phyloP scores from a whole-genome alignment of 2,888 invertebrate genomes.

The Diadromus collaris region DNA sequence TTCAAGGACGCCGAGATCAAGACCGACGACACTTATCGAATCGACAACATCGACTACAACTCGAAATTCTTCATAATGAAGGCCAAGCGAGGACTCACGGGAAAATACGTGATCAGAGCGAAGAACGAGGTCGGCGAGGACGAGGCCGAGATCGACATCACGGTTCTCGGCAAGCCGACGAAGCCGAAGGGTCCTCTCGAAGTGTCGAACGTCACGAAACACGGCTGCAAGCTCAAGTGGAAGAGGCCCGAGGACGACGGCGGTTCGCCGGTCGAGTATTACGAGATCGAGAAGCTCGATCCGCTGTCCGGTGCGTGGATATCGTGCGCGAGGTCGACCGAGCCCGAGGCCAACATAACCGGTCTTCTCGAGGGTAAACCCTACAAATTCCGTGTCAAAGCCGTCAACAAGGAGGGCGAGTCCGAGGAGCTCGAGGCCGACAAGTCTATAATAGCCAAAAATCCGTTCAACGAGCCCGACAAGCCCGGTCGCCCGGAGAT shows the following conservation, averaged over 20 bases:
- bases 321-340: constrained; percentile 92
- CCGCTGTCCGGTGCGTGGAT: constrained; percentile 96
- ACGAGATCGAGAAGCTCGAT: constrained; percentile 97
- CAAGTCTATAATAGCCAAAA: constrained; percentile 97
- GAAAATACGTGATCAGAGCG: constrained; percentile 94
- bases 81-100: constrained; percentile 90
- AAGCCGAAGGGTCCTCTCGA: constrained; percentile 94
- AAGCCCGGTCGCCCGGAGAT: constrained; percentile 95
- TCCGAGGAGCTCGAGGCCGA: constrained; percentile 98
- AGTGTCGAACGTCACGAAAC: constrained; percentile 94
- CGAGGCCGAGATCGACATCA: constrained; percentile 93
- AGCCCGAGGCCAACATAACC: constrained; percentile 91
- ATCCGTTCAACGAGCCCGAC: constrained; percentile 98
- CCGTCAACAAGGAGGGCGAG: constrained; percentile 99
- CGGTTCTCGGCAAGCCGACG: constrained; percentile 90
- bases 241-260: constrained; percentile 98
- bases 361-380: constrained; percentile 97
- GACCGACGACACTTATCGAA: constrained; percentile 84
- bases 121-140: constrained; percentile 97
- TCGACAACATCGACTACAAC: constrained; percentile 94
- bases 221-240: constrained; percentile 95
- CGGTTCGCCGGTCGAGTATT: constrained; percentile 95
- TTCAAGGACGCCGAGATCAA: constrained; percentile 87
- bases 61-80: constrained; percentile 94
- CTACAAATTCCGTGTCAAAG: constrained; percentile 98